These are phyloP conservation scores for Drosophila cardini DNA, from an alignment of 1,140 invertebrate species.

Conservation along the genomic window DNA sequence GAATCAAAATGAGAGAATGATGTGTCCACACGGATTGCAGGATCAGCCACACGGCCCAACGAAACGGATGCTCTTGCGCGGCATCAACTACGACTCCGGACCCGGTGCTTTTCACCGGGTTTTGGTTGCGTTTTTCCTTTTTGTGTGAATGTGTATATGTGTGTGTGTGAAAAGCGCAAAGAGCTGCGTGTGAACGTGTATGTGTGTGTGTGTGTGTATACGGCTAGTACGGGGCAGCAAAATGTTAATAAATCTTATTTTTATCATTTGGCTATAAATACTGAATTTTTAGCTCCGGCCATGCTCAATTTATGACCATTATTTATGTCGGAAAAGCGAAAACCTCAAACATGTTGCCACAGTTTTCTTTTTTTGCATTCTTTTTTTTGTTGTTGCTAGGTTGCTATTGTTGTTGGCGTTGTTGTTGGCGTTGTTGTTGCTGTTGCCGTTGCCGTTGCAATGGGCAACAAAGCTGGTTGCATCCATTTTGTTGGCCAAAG, in stretches of 20 bases:
- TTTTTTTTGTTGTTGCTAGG: slow-evolving; percentile 5
- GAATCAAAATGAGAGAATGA: not conserved
- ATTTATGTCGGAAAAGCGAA: slow-evolving; percentile 84
- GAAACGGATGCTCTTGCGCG: slow-evolving; percentile 72
- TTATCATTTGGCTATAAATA: slow-evolving; percentile 85
- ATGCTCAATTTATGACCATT: slow-evolving; percentile 85
- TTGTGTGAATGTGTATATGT: slow-evolving; percentile 35
- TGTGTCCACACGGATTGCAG: slow-evolving; percentile 40
- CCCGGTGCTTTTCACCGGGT: slow-evolving; percentile 17
- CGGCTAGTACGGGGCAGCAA: slow-evolving; percentile 62
- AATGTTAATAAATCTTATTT: slow-evolving; percentile 85
- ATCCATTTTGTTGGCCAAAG: slow-evolving; percentile 78
- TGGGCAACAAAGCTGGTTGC: slow-evolving; percentile 44
- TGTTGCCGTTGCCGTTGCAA: slow-evolving; percentile 4
- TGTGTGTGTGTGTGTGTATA: slow-evolving; percentile 23
- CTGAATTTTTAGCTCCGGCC: slow-evolving; percentile 85
- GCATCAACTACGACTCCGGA: slow-evolving; percentile 44
- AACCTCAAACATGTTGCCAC: slow-evolving; percentile 83
- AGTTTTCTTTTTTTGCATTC: slow-evolving; percentile 55
- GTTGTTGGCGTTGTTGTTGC: slow-evolving; percentile 22
- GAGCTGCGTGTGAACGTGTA: slow-evolving; percentile 37
- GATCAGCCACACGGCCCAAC: slow-evolving; percentile 71
- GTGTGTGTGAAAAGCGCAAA: slow-evolving; percentile 49
- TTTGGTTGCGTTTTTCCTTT: slow-evolving; percentile 26
- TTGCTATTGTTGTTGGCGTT: slow-evolving; percentile 9